Percentiles rank a stretch among this genome's conserved stretches.
Evolutionary conservation across 2,797 vertebrate genomes (phyloP).

Genomic region (Gymnopithys bicolor): DNA sequence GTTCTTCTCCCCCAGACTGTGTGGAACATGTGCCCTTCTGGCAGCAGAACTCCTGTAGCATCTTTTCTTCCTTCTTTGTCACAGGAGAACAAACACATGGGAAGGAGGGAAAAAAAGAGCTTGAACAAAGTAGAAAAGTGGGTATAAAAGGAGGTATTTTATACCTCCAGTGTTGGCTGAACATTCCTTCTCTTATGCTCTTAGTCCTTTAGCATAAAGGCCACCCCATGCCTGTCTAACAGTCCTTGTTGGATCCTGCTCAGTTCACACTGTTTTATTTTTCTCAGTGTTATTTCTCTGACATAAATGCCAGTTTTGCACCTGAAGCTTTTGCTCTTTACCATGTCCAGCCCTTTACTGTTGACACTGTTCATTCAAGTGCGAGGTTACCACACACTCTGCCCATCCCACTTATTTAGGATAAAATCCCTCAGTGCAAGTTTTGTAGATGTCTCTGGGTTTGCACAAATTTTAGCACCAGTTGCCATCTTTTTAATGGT

Average conservation of each 20-base stretch:
- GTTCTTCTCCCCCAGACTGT: background rate
- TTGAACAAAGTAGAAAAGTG: background rate
- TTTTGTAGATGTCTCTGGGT: background rate
- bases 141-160: background rate
- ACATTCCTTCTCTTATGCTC: background rate
- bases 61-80: background rate
- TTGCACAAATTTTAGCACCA: background rate
- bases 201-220: fast-evolving
- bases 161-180: background rate
- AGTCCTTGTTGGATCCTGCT: background rate
- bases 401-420: background rate
- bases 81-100: background rate
- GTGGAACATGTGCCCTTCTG: background rate
- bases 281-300: background rate
- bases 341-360: background rate
- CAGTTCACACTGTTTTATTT: background rate
- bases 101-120: background rate
- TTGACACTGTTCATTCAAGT: background rate
- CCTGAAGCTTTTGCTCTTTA: background rate
- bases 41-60: background rate
- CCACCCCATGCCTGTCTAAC: background rate
- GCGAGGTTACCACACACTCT: background rate
- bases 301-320: background rate
- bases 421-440: background rate
- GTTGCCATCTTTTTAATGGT: background rate